Percentiles rank a stretch among this genome's conserved stretches.
These are phyloP conservation scores for Champsocephalus esox DNA, from an alignment of 2,797 vertebrate genomes.

Conservation along the genomic window DNA sequence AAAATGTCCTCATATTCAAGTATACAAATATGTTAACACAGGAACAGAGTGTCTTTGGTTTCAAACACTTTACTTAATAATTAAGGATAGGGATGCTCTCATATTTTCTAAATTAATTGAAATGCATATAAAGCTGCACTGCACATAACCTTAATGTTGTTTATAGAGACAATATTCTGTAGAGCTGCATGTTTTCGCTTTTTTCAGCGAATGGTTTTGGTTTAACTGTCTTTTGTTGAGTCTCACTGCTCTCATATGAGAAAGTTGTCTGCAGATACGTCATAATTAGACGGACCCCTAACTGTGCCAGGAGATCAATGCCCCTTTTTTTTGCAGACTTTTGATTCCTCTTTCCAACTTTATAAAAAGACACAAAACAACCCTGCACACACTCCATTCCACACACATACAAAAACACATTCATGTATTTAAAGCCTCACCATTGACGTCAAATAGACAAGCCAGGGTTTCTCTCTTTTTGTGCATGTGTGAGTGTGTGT, in stretches of 20 bases:
- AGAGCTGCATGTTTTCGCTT: background rate
- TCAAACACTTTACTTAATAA: background rate
- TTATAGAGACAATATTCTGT: too few relatives aligned
- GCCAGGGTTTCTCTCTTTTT: background rate
- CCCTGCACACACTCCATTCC: background rate
- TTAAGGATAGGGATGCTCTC: too few relatives aligned
- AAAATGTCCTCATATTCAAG: slow-evolving; percentile 12
- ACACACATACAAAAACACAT: slow-evolving; percentile 17
- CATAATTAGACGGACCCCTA: too few relatives aligned
- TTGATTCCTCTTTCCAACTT: slow-evolving; percentile 27
- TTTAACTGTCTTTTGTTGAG: background rate
- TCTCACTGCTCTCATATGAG: background rate
- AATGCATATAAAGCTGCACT: background rate
- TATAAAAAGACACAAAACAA: slow-evolving; percentile 27
- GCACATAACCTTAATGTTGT: too few relatives aligned
- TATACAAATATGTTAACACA: background rate
- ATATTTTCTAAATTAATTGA: background rate
- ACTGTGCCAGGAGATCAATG: background rate
- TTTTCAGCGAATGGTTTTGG: background rate
- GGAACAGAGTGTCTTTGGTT: background rate
- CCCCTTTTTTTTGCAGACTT: slow-evolving; percentile 22
- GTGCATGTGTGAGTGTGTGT: background rate
- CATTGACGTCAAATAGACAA: slow-evolving; percentile 33
- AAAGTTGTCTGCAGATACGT: background rate
- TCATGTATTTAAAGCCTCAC: slow-evolving; percentile 25